A percentile compares a stretch with the other conserved stretches of the same genome.
Evolutionary conservation across 2,888 invertebrate genomes (phyloP).

Genomic region (Agrypnus murinus): DNA sequence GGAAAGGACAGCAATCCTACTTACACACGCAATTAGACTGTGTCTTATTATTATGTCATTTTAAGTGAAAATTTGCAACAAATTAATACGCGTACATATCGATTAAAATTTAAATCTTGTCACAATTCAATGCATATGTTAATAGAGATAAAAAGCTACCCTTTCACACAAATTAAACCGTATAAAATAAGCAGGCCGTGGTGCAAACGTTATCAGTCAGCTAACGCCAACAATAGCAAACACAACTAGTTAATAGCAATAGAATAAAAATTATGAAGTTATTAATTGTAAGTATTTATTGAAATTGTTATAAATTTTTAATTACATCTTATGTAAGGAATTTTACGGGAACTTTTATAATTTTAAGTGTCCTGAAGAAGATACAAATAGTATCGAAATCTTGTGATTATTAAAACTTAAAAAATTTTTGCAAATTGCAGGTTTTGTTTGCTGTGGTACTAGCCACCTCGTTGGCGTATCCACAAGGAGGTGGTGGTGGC

Average conservation of each 20-base stretch:
- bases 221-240: constrained; percentile 52
- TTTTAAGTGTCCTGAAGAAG: not conserved
- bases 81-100: not conserved
- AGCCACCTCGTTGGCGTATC: constrained; percentile 45
- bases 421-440: constrained; percentile 13
- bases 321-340: not conserved
- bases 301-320: not conserved
- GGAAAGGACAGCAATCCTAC: too few species aligned
- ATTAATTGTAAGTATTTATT: constrained; percentile 52
- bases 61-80: not conserved
- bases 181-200: constrained; percentile 57
- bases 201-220: constrained; percentile 53
- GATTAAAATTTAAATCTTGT: constrained; percentile 20
- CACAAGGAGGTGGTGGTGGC: constrained; percentile 47
- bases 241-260: constrained; percentile 26
- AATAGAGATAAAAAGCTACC: constrained; percentile 45
- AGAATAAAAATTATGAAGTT: too few species aligned
- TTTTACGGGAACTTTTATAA: not conserved
- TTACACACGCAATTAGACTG: constrained; percentile 17
- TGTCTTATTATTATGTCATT: constrained; percentile 22
- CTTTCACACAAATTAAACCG: constrained; percentile 60
- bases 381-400: not conserved
- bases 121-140: constrained; percentile 31
- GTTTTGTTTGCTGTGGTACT: constrained; percentile 30
- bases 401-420: too few species aligned